These are phyloP conservation scores for Pedetes capensis DNA, from an alignment of 2,113 vertebrate species.

Conservation along the genomic window DNA sequence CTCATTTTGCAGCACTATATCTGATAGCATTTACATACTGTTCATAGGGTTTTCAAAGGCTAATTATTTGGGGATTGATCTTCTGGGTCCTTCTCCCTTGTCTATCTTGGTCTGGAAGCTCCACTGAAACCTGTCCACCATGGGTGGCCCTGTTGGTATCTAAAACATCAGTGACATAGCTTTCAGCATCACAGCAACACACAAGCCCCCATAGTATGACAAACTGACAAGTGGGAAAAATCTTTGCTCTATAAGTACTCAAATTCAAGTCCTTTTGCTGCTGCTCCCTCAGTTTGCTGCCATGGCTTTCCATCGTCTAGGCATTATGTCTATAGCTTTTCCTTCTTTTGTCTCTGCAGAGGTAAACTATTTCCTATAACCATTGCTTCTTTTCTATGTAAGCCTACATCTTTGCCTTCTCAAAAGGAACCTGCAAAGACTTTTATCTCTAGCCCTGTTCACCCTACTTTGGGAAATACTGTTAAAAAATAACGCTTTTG, in stretches of 20 bases:
- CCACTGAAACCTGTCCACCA: no score
- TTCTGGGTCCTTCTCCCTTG: no score
- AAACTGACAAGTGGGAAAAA: no score
- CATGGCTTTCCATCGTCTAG: background rate
- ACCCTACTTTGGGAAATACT: background rate
- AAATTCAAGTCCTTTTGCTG: background rate
- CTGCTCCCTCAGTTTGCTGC: background rate
- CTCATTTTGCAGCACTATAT: no score
- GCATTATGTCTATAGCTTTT: background rate
- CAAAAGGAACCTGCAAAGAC: background rate
- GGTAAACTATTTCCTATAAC: background rate
- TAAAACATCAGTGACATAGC: no score
- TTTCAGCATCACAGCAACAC: no score
- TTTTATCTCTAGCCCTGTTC: background rate
- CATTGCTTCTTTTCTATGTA: background rate
- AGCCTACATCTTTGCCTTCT: background rate
- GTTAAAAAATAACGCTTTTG: background rate
- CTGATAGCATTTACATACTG: no score
- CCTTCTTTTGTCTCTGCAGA: background rate
- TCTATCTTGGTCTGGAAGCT: no score
- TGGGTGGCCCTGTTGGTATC: no score
- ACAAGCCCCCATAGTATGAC: no score
- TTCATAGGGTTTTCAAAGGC: no score
- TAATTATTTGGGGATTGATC: no score
- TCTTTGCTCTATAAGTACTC: background rate